Percentiles rank a stretch among this genome's conserved stretches.
Conservation (phyloP, 2,888 invertebrate species). For the Drosophila setosimentum region DNA sequence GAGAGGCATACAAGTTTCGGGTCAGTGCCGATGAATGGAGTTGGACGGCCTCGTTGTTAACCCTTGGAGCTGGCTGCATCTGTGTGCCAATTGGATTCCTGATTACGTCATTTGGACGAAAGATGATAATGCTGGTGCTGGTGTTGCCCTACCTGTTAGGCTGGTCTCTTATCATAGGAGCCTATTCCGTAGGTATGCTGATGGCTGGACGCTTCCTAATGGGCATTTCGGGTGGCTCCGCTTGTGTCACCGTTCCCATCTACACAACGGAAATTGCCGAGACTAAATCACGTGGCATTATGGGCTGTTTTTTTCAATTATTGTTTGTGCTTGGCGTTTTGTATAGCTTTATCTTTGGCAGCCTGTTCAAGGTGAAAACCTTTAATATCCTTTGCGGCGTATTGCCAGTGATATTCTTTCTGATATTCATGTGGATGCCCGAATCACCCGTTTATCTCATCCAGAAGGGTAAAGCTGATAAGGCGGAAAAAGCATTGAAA, state of each 20-base stretch:
- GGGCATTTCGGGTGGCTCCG: slow-evolving; percentile 87
- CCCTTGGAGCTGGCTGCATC: slow-evolving; percentile 89
- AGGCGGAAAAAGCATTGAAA: slow-evolving; percentile 88
- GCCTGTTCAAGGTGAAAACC: slow-evolving; percentile 6
- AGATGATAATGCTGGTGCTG: slow-evolving; percentile 85
- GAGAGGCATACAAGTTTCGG: slow-evolving; percentile 80
- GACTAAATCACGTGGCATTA: slow-evolving; percentile 90
- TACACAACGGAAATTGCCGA: slow-evolving; percentile 94
- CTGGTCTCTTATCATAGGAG: slow-evolving; percentile 89
- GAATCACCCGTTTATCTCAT: slow-evolving; percentile 90
- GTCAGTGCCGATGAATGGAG: slow-evolving; percentile 86
- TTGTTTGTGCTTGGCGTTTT: slow-evolving; percentile 93
- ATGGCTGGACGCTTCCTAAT: slow-evolving; percentile 67
- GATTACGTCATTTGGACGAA: slow-evolving; percentile 89
- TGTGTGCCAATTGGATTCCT: slow-evolving; percentile 89
- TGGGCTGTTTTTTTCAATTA: slow-evolving; percentile 94
- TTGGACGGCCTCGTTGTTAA: slow-evolving; percentile 89
- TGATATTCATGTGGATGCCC: slow-evolving; percentile 91
- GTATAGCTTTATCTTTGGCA: slow-evolving; percentile 88
- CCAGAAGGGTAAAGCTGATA: slow-evolving; percentile 86
- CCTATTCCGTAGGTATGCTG: slow-evolving; percentile 86
- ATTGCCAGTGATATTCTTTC: slow-evolving; percentile 88
- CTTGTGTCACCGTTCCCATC: slow-evolving; percentile 92
- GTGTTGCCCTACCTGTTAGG: slow-evolving; percentile 88
- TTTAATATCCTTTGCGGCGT: slow-evolving; percentile 61